Evolutionary conservation across 2,113 vertebrate genomes (phyloP).

Genomic region (Speoplatyrhinus poulsoni): DNA sequence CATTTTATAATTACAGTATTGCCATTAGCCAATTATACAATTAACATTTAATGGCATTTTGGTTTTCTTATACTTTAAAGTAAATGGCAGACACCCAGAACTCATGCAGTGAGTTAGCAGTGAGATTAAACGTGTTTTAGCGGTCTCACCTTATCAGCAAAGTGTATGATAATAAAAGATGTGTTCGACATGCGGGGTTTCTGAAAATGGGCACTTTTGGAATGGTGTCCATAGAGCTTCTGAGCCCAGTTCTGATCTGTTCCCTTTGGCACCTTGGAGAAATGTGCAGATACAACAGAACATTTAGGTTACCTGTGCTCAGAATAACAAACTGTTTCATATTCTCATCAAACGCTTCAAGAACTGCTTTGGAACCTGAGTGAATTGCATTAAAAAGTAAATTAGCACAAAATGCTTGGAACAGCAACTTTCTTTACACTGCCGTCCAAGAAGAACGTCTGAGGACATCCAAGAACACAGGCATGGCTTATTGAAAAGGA

Average conservation of each 20-base stretch:
- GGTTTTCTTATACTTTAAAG: too few relatives aligned
- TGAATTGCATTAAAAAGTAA: conserved; percentile 1
- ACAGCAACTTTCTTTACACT: background rate
- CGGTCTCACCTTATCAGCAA: conserved; percentile 84
- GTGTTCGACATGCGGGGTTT: conserved; percentile 91
- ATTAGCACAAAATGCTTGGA: background rate
- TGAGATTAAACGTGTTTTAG: background rate
- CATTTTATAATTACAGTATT: too few relatives aligned
- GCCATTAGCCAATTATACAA: too few relatives aligned
- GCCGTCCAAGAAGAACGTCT: too few relatives aligned
- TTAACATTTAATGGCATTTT: too few relatives aligned
- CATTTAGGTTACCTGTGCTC: conserved; percentile 22
- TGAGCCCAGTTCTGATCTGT: conserved; percentile 91
- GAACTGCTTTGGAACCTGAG: background rate
- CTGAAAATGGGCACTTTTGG: conserved; percentile 82
- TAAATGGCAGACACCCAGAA: too few relatives aligned
- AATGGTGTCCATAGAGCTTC: conserved; percentile 84
- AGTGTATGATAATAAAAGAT: conserved; percentile 86
- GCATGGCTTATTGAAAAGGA: too few relatives aligned
- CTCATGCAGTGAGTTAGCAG: too few relatives aligned
- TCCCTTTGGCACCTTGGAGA: conserved; percentile 88
- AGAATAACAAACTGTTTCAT: conserved; percentile 24
- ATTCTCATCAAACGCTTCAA: conserved; percentile 40
- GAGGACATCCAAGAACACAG: too few relatives aligned
- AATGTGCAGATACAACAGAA: background rate